Conservation (phyloP, 2,888 invertebrate species). For the Pammene fasciana region DNA sequence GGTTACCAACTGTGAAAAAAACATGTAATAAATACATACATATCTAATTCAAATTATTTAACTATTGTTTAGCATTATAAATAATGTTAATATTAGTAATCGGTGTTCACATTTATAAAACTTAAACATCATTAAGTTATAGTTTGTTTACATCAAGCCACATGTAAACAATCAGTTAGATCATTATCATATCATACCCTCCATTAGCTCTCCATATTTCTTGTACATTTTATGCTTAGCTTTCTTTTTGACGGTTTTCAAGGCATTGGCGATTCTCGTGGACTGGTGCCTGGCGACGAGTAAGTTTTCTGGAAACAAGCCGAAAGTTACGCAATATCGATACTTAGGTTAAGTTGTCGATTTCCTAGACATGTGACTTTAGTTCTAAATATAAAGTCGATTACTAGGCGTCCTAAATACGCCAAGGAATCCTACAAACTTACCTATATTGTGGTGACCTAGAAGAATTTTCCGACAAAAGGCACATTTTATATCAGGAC, state of each 20-base stretch:
- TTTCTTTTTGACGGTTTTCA: slow-evolving; percentile 71
- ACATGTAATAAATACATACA: neutral
- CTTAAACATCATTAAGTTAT: slow-evolving; percentile 10
- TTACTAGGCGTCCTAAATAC: slow-evolving; percentile 17
- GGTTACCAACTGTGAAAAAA: slow-evolving; percentile 82
- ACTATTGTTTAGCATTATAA: neutral
- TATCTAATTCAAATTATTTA: neutral
- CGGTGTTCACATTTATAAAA: neutral
- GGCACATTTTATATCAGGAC: slow-evolving; percentile 72
- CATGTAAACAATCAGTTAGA: slow-evolving; percentile 45
- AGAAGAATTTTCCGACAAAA: slow-evolving; percentile 73
- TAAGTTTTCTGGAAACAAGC: slow-evolving; percentile 64
- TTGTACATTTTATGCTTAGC: slow-evolving; percentile 74
- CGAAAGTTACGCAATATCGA: slow-evolving; percentile 71
- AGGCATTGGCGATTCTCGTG: slow-evolving; percentile 70
- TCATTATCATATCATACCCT: slow-evolving; percentile 81
- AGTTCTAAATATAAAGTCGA: slow-evolving; percentile 35
- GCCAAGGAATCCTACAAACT: slow-evolving; percentile 27
- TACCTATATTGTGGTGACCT: slow-evolving; percentile 67
- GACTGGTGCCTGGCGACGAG: slow-evolving; percentile 69
- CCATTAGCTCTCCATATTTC: slow-evolving; percentile 87
- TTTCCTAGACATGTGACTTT: slow-evolving; percentile 18
- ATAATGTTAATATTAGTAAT: too few relatives aligned
- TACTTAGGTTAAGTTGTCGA: slow-evolving; percentile 50
- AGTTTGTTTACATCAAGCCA: slow-evolving; percentile 48